Evolutionary conservation across 2,888 invertebrate species (phyloP), one percentile per base, ranked within the genome.

Genomic region (Nomada fabriciana): DNA sequence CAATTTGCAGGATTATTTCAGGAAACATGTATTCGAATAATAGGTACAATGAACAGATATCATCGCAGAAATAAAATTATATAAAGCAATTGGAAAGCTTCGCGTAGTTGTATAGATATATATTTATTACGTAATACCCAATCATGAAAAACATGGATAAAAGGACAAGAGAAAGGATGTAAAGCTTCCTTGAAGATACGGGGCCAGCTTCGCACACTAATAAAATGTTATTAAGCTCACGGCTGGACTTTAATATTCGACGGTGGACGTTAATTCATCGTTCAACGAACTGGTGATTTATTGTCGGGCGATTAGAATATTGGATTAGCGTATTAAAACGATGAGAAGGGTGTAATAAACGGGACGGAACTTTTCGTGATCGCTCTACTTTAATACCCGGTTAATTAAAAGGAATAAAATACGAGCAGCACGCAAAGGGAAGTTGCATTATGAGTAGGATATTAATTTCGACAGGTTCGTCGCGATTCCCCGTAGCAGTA

Each of bases 391-490:
- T 70, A 77, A 70, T 77, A n/a, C 69, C 18, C 20, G 23, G 77
- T 79, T 79, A 79, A 79, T 79, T 79, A 76, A 79, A 76, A 69
- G 29, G 69, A 77, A 70, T 76, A 76, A 79, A 79, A 64, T 79
- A 79, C 43, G 69, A 43, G 63, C 43, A 11, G 9, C 23, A 29
- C 18, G 10, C 2, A 15, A 13, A 47, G 7, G 9, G 5, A 20
- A 43, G 42, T 57, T 52, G 64, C 59, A 23, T 77, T 53, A 53
- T 47, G 36, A 60, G 43, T 29, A 43, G 25, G 20, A 53, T 57
- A 79, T 79, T 79, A 76, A 57, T 69, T 64, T 29, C 57, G 36
- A 64, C 68, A 67, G 59, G 20, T 53, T 53, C 50, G 15, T 7
- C 18, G 59, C n/a, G 42, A 67, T 64, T 63, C 13, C 20, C 11